Conservation (phyloP, 2,888 invertebrate species). For the Aspidiotus destructor region DNA sequence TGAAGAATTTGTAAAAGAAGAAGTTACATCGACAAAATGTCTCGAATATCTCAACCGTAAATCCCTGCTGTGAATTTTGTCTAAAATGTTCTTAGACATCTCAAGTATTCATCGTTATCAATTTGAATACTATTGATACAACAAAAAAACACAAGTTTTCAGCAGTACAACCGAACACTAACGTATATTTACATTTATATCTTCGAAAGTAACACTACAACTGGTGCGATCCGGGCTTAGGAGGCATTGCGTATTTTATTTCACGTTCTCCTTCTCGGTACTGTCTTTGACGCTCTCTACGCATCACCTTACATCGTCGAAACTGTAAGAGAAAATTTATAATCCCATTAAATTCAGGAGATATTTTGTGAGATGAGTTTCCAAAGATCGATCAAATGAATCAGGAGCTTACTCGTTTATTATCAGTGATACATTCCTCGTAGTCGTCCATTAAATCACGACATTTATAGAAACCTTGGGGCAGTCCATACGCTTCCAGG, state of each 20-base stretch:
- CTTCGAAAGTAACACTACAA: no score
- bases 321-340: constrained; percentile 5
- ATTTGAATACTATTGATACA: no score
- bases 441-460: constrained; percentile 33
- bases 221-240: constrained; percentile 8
- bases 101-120: no score
- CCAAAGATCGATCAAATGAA: neutral
- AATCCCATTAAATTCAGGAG: neutral
- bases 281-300: constrained; percentile 6
- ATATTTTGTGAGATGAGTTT: neutral
- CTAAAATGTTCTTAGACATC: no score
- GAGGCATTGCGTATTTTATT: constrained; percentile 7
- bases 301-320: neutral
- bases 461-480: constrained; percentile 24
- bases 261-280: constrained; percentile 1
- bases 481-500: constrained; percentile 33
- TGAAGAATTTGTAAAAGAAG: no score
- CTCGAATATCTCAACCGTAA: no score
- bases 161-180: no score
- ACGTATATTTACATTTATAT: no score
- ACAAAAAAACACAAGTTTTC: no score
- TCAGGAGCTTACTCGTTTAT: constrained; percentile 29
- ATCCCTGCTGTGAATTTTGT: no score
- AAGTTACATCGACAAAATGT: neutral
- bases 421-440: constrained; percentile 31